Base-by-base conservation (phyloP, 2,888 invertebrate species). In the Agonopterix arenella region DNA sequence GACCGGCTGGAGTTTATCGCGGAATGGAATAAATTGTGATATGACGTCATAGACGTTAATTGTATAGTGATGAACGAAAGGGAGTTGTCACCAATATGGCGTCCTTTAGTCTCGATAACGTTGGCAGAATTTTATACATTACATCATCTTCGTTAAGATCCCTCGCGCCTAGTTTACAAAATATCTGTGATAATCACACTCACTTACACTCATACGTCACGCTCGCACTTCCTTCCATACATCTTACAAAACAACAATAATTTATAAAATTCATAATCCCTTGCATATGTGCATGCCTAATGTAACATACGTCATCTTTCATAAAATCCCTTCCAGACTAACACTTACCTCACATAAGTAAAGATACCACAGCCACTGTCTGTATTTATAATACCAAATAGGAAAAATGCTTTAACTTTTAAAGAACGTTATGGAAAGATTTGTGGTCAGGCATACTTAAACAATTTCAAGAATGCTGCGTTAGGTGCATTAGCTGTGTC, bases 351-450 rank as follows among this genome's bases (percentile, higher is more conserved):
- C 83, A 84, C 76, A 77, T 84, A 85, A 84, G 84, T 86, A 82
- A 86, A 85, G 79, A 88, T 88, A 89, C 89, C 89, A 89, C 89
- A 89, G 89, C 89, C 89, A 89, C 88, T 84, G 84, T 85, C 86
- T 88, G 88, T 89, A 88, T 86, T 85, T 81, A 86, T 84, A 88
- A 88, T 86, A 88, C 88, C 89, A 80, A 89, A 88, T 88, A 88
- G 86, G 85, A 88, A 85, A 79, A 86, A 88, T 85, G 86, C 84
- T 81, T 78, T 62, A 71, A 82, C 70, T 77, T 77, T 67, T 79
- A 28, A 70, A 80, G 77, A 78, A 46, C 40, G 36, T 72, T 77
- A 76, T 77, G 80, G 83, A 83, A 84, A 84, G 73, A 78, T 76
- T 28, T 70, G 75, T 73, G 78, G 80, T 76, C 83, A 84, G 84